Percentiles rank a stretch among this genome's conserved stretches.
Conservation (phyloP, 1,140 invertebrate species). For the Drosophila parvula region DNA sequence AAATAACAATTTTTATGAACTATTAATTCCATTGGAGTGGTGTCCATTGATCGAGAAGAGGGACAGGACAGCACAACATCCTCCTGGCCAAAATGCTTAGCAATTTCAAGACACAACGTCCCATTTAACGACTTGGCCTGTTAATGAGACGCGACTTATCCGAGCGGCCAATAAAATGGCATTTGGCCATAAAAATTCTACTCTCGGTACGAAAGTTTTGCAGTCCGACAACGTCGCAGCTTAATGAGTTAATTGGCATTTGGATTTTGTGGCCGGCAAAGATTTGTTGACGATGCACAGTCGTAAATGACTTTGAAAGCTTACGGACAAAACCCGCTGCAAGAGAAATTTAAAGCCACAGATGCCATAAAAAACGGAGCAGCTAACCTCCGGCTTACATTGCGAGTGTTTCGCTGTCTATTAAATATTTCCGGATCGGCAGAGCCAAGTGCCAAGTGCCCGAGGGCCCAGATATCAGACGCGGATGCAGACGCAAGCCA, state of each 20-base stretch:
- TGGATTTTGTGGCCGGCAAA: conserved; percentile 72
- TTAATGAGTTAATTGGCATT: conserved; percentile 78
- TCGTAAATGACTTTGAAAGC: conserved; percentile 44
- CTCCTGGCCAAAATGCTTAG: conserved; percentile 48
- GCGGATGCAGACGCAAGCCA: conserved; percentile 20
- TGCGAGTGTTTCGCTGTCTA: conserved; percentile 42
- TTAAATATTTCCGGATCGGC: conserved; percentile 69
- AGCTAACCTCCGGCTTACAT: conserved; percentile 43
- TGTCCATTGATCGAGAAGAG: conserved; percentile 29
- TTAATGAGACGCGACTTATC: conserved; percentile 74
- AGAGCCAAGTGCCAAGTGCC: conserved; percentile 53
- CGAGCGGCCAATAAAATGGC: conserved; percentile 61
- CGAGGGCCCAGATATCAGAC: conserved; percentile 31
- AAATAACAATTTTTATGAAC: conserved; percentile 62
- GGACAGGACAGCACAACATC: background rate
- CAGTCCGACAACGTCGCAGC: conserved; percentile 44
- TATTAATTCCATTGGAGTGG: conserved; percentile 38
- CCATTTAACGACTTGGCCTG: conserved; percentile 76
- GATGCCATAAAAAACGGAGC: conserved; percentile 36
- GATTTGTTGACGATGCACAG: conserved; percentile 73
- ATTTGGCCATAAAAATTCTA: conserved; percentile 65
- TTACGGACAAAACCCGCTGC: conserved; percentile 9
- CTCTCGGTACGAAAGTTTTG: conserved; percentile 21
- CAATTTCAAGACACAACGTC: conserved; percentile 61
- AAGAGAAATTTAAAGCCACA: conserved; percentile 49